Percentiles rank a stretch among this genome's conserved stretches.
Conservation (phyloP, 2,888 invertebrate genomes). For the Drosophila nr. perissopoda region DNA sequence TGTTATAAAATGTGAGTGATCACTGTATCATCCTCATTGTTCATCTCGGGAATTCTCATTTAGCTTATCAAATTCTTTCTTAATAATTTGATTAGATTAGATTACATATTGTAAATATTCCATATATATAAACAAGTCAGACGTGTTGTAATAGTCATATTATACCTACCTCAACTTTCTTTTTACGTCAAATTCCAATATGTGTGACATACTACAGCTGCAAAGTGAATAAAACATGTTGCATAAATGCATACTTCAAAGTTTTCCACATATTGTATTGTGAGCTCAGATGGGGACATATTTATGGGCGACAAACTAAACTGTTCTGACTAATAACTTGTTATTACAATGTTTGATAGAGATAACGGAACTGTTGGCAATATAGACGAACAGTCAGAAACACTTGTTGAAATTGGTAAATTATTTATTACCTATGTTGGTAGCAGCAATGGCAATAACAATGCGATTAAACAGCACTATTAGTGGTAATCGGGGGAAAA, state of each 20-base stretch:
- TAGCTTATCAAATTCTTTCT: background rate
- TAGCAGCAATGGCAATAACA: background rate
- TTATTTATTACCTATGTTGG: background rate
- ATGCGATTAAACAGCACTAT: background rate
- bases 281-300: background rate
- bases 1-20: background rate
- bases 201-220: background rate
- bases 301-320: background rate
- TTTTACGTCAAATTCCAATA: background rate
- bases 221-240: background rate
- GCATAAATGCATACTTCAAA: too few species aligned
- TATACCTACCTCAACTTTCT: background rate
- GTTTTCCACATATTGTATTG: background rate
- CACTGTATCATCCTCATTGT: background rate
- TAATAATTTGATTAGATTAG: background rate
- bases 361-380: constrained; percentile 20
- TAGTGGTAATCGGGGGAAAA: background rate
- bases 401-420: constrained; percentile 16
- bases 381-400: background rate
- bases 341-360: constrained; percentile 27
- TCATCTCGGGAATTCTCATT: background rate
- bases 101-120: background rate
- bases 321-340: background rate
- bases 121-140: background rate
- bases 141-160: background rate